Evolutionary conservation across 2,797 vertebrate species (phyloP).

Genomic region (Chloroceryle amazona): DNA sequence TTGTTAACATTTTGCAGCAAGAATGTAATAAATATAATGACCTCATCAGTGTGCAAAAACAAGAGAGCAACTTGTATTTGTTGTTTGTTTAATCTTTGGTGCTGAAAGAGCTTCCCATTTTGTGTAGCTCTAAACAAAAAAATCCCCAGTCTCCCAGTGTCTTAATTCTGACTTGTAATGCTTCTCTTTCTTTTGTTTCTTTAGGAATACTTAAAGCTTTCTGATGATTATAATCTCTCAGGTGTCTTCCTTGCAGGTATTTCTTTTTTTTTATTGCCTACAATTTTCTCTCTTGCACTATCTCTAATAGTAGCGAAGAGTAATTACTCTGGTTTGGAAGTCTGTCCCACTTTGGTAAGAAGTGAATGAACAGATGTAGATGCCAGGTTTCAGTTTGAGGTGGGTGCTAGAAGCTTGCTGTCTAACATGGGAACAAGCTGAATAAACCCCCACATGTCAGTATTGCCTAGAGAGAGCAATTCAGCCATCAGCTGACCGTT

Average conservation of each 20-base stretch:
- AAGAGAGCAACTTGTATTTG: not conserved
- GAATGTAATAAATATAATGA: too few relatives aligned
- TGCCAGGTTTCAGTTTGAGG: not conserved
- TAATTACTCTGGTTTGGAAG: not conserved
- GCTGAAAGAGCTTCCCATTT: not conserved
- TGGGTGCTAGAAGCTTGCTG: not conserved
- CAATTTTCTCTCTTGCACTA: not conserved
- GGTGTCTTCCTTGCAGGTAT: constrained; percentile 91
- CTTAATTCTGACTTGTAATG: not conserved
- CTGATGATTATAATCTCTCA: constrained; percentile 83
- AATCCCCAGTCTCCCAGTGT: not conserved
- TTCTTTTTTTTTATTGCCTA: not conserved
- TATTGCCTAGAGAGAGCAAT: not conserved
- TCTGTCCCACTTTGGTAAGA: not conserved
- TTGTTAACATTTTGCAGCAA: too few relatives aligned
- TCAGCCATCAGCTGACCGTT: not conserved
- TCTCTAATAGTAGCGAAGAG: not conserved
- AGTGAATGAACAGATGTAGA: not conserved
- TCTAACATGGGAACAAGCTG: not conserved
- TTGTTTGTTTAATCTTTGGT: not conserved
- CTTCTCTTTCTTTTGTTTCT: constrained; percentile 31
- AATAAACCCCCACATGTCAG: not conserved
- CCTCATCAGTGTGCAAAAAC: not conserved
- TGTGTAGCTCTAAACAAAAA: not conserved
- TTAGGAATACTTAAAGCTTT: constrained; percentile 88